These are phyloP conservation scores for Archips xylosteana DNA, from an alignment of 2,888 invertebrate species.

Conservation along the genomic window DNA sequence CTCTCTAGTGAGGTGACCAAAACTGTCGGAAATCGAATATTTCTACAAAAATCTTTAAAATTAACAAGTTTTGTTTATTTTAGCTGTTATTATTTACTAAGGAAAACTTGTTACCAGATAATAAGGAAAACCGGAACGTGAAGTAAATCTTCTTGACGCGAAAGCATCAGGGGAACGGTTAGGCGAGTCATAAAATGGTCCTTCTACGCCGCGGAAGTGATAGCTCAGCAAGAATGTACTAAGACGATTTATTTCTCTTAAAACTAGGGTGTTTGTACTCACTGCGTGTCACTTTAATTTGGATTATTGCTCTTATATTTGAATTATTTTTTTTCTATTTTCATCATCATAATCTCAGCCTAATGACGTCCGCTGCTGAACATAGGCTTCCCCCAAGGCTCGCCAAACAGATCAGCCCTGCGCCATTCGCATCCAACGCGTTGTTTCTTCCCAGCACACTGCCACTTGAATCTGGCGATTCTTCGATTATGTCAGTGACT, in stretches of 20 bases:
- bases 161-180: conserved; percentile 30
- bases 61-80: neutral
- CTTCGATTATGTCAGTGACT: too few species aligned
- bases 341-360: too few species aligned
- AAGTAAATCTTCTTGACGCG: conserved; percentile 24
- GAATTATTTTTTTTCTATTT: neutral
- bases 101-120: conserved; percentile 34
- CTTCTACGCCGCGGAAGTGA: conserved; percentile 12
- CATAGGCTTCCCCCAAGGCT: too few species aligned
- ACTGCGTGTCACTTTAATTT: neutral
- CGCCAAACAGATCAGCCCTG: too few species aligned
- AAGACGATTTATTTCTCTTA: conserved; percentile 10
- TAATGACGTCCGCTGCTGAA: too few species aligned
- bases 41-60: neutral
- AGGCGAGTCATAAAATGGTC: conserved; percentile 15
- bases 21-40: neutral
- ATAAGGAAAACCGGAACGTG: conserved; percentile 37
- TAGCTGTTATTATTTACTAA: conserved; percentile 2
- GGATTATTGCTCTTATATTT: neutral
- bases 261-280: neutral
- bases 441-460: too few species aligned
- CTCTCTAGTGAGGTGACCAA: neutral
- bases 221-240: conserved; percentile 22
- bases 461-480: too few species aligned
- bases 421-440: too few species aligned